phyloP scores from a whole-genome alignment of 2,797 vertebrate genomes.

The Falco berigora region DNA sequence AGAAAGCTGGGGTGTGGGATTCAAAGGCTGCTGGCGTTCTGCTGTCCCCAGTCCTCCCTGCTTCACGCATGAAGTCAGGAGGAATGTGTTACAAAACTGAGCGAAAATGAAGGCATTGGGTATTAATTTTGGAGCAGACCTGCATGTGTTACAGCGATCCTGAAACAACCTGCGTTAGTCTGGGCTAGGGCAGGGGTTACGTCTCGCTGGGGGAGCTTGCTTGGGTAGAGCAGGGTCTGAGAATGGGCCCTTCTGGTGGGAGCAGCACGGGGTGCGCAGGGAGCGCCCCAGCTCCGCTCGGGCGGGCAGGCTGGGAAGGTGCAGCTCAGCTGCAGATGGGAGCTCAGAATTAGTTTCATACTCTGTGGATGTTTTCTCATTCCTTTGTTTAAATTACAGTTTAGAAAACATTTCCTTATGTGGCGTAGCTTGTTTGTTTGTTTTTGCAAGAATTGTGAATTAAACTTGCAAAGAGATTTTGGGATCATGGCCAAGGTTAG shows the following conservation, averaged over 20 bases:
- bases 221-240: rapidly evolving
- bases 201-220: rapidly evolving
- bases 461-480: not conserved
- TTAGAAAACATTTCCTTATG: not conserved
- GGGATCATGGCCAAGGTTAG: not conserved
- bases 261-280: not conserved
- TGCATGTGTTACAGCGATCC: rapidly evolving
- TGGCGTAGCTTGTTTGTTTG: not conserved
- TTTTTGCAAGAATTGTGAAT: not conserved
- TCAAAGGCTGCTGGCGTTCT: not conserved
- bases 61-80: not conserved
- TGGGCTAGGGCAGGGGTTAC: not conserved
- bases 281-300: not conserved
- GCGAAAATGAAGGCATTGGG: not conserved
- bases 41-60: not conserved
- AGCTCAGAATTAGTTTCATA: not conserved
- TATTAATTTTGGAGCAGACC: not conserved
- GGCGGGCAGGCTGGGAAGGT: not conserved
- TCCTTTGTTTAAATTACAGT: not conserved
- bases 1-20: rapidly evolving
- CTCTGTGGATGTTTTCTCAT: not conserved
- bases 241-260: rapidly evolving
- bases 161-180: not conserved
- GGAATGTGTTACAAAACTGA: not conserved
- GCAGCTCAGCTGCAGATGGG: not conserved